Conservation (phyloP, 2,113 vertebrate species). For the Gopherus flavomarginatus region DNA sequence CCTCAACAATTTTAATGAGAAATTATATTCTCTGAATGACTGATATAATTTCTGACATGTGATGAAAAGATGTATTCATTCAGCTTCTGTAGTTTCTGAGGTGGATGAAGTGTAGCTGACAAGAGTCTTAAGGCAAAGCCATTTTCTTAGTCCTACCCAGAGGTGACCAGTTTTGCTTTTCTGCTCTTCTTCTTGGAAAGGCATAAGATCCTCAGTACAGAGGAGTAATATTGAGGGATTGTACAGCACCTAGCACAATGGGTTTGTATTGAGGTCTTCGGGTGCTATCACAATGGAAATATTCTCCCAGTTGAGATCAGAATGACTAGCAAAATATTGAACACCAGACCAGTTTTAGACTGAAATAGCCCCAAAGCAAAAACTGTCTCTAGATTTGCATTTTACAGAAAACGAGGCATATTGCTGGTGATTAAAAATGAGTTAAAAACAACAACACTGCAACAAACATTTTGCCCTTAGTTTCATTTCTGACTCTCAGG, state of each 20-base stretch:
- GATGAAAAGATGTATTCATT: conserved; percentile 12
- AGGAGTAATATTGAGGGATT: not conserved
- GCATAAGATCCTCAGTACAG: not conserved
- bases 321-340: not conserved
- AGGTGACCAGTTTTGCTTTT: too few species aligned
- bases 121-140: not conserved
- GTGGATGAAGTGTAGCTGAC: not conserved
- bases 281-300: not conserved
- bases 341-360: not conserved
- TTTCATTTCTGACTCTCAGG: not conserved
- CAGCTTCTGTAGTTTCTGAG: conserved; percentile 15
- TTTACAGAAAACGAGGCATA: not conserved
- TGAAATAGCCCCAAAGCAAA: not conserved
- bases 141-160: not conserved
- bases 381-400: not conserved
- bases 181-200: not conserved
- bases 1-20: not conserved
- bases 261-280: not conserved
- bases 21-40: not conserved
- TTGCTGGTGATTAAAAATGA: not conserved
- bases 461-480: not conserved
- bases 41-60: conserved; percentile 24
- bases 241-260: not conserved
- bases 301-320: not conserved
- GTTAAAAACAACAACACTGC: not conserved